Percentiles rank a stretch among this genome's conserved stretches.
Conservation (phyloP, 2,797 vertebrate genomes). For the Gallinago solitaria region DNA sequence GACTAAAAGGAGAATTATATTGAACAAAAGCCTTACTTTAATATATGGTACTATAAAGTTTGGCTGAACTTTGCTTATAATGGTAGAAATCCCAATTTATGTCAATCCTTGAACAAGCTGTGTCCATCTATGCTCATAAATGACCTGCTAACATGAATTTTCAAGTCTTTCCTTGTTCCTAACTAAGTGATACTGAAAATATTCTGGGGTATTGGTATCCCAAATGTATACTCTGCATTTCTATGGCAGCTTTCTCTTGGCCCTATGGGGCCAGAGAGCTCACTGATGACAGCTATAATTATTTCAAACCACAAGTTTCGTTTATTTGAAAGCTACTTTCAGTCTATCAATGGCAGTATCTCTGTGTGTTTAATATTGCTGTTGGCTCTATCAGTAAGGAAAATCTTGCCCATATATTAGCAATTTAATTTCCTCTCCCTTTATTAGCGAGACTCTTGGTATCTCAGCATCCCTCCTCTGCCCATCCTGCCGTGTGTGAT, state of each 20-base stretch:
- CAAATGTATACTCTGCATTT: not conserved
- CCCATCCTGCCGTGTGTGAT: rapidly evolving
- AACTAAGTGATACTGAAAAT: not conserved
- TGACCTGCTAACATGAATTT: not conserved
- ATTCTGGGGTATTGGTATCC: not conserved
- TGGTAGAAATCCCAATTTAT: not conserved
- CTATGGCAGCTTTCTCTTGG: not conserved
- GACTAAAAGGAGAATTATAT: not conserved
- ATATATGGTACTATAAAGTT: rapidly evolving
- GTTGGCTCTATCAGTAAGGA: not conserved
- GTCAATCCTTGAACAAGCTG: not conserved
- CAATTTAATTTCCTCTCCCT: not conserved
- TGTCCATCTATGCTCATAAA: not conserved
- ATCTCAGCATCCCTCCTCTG: not conserved
- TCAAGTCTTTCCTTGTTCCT: not conserved
- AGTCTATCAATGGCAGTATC: not conserved
- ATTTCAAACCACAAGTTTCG: not conserved
- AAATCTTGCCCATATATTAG: rapidly evolving
- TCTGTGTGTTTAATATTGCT: not conserved
- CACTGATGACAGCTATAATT: not conserved
- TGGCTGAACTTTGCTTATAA: not conserved
- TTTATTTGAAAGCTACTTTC: not conserved
- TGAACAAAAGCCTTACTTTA: not conserved
- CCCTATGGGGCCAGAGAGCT: not conserved
- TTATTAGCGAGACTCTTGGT: not conserved